Base-by-base conservation (phyloP, 1,140 invertebrate species). In the Pseudachorutes palmiensis region DNA sequence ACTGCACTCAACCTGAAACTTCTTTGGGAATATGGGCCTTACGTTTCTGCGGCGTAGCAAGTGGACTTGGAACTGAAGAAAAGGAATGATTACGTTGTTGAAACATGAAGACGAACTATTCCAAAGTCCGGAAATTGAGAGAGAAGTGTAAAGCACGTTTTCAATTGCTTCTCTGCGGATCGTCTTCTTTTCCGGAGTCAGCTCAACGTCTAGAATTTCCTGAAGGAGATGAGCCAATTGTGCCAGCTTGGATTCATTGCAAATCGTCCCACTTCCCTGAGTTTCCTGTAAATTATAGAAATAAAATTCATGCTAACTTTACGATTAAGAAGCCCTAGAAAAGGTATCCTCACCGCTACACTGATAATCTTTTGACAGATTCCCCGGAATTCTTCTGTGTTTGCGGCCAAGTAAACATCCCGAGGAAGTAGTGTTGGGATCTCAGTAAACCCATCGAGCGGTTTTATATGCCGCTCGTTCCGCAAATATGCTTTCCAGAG, bases 31-130 rank as follows among this genome's bases (percentile, higher is more conserved):
- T 64, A 41, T 41, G 36, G 36, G 5, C 36, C 59, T 67, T 67
- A 71, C 69, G 19, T 65, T 63, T 65, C 65, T 31, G 48, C 72
- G 59, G 32, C 63, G 55, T 12, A 73, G 55, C n/a, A 73, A 31
- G 24, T 65, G 63, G 0, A 48, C 49, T 64, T 73, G 72, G 45
- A 73, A 68, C 3, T 66, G 14, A 0, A 70, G 12, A 28, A 64
- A 45, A 22, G 69, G 67, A 31, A 70, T 1, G 1, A 65, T 59
- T 22, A 66, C 28, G 22, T 62, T 62, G 3, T n/a, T 2, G 9
- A 70, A 26, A 63, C 61, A 72, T 3, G 26, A 32, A 36, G 24
- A 1, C 19, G 14, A 62, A 16, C 32, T 22, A 33, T 63, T 55
- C 69, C 70, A 71, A 2, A 55, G 29, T n/a, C 65, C 9, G 14